These are phyloP conservation scores for Sphaerodactylus townsendi DNA, from an alignment of 2,113 vertebrate species.

Conservation along the genomic window DNA sequence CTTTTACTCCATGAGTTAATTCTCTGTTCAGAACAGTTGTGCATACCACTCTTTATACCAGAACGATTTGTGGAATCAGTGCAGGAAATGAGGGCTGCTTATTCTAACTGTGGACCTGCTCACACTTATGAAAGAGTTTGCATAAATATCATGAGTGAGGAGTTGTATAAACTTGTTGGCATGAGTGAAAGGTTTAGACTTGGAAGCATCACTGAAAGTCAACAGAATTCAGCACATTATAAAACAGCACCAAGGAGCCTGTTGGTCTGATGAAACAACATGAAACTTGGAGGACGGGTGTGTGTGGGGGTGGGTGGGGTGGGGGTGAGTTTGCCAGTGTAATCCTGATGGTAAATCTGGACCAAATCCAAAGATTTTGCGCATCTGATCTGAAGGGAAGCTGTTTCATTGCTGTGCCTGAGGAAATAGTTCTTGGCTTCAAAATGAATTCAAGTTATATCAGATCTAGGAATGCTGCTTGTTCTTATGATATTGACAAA, in stretches of 20 bases:
- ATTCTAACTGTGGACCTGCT: neutral
- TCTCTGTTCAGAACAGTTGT: neutral
- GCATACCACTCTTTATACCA: neutral
- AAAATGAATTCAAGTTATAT: constrained; percentile 61
- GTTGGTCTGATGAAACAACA: constrained; percentile 59
- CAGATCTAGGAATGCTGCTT: constrained; percentile 44
- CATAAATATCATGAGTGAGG: constrained; percentile 10
- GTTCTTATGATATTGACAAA: constrained; percentile 59
- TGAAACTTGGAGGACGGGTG: constrained; percentile 50
- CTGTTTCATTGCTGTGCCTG: constrained; percentile 56
- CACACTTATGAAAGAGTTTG: constrained; percentile 28
- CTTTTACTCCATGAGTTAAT: too few relatives aligned
- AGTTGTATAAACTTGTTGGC: neutral
- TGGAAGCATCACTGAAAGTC: neutral
- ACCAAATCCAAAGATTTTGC: constrained; percentile 52
- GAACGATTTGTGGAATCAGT: neutral
- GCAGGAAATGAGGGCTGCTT: neutral
- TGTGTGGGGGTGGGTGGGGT: too few relatives aligned
- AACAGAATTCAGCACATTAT: constrained; percentile 21
- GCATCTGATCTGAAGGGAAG: constrained; percentile 48
- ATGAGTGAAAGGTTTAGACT: constrained; percentile 15
- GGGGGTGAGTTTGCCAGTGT: constrained; percentile 61
- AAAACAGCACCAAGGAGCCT: constrained; percentile 24
- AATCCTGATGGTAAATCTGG: constrained; percentile 53
- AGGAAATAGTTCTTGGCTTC: constrained; percentile 48